Evolutionary conservation across 2,888 invertebrate genomes (phyloP), one percentile per base, ranked within the genome.

Genomic region (Nemurella pictetii): DNA sequence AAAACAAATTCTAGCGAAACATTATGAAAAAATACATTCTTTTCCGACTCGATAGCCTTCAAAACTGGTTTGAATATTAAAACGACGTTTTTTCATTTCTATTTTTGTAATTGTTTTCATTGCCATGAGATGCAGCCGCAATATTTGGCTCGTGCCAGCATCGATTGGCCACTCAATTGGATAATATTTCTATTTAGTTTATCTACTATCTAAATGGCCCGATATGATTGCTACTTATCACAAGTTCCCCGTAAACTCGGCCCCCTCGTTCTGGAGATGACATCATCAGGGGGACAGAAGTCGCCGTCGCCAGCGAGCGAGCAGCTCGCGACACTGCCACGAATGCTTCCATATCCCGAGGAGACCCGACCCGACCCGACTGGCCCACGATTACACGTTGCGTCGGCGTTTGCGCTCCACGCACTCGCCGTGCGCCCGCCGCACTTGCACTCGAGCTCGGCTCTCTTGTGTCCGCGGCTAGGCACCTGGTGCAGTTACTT

Each of bases 211-310:
- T n/a, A n/a, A n/a, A n/a, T 80, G 36, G 20, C 26, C 29, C 55
- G 55, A 55, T 20, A 30, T 20, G 30, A 78, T 73, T 81, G 29
- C 55, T 82, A 28, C n/a, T n/a, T n/a, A n/a, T n/a, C 55, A 82
- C 55, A 72, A 85, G 85, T 86, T 86, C 87, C 87, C 87, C 84
- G 82, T 84, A 85, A 86, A 83, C 80, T 80, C 74, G 83, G 84
- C 88, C 88, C 88, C 88, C 88, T 88, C 87, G 88, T 88, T 88
- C 88, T 88, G 88, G 88, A 88, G 88, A 87, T 87, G 86, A 88
- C 87, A 88, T 87, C 88, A 86, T 88, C 86, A 85, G 86, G 87
- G 88, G 88, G 85, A 81, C 84, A 85, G 84, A 84, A 85, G 85
- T 85, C 86, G 84, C 83, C 87, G 85, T 85, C 86, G 84, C 83